Evolutionary conservation across 2,113 vertebrate species (phyloP).

Genomic region (Scomber colias): DNA sequence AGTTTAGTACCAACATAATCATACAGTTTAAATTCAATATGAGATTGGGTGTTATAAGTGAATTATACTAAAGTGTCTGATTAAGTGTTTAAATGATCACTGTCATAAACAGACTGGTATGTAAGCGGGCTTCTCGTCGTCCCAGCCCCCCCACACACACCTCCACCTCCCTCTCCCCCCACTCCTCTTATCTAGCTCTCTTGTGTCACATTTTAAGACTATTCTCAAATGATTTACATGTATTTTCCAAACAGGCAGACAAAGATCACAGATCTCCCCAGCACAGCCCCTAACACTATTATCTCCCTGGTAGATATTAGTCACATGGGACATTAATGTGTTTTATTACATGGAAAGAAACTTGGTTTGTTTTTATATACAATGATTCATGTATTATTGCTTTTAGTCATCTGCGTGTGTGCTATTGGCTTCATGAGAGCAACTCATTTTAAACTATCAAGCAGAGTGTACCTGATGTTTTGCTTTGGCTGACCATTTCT

Average conservation of each 20-base stretch:
- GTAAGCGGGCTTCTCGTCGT: slow-evolving; percentile 52
- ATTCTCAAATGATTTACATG: slow-evolving; percentile 76
- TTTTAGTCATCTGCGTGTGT: slow-evolving; percentile 57
- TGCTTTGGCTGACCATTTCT: slow-evolving; percentile 5
- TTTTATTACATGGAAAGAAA: slow-evolving; percentile 69
- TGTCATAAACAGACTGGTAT: slow-evolving; percentile 65
- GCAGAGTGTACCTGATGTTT: slow-evolving; percentile 33
- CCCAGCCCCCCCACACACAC: slow-evolving; percentile 2
- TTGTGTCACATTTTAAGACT: slow-evolving; percentile 72
- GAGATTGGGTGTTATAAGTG: neutral
- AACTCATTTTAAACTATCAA: slow-evolving; percentile 26
- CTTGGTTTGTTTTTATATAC: slow-evolving; percentile 54
- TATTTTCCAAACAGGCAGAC: slow-evolving; percentile 69
- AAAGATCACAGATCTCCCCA: slow-evolving; percentile 67
- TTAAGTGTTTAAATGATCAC: slow-evolving; percentile 60
- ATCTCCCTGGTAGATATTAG: slow-evolving; percentile 71
- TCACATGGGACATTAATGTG: slow-evolving; percentile 73
- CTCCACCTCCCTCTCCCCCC: neutral
- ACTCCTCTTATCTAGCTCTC: slow-evolving; percentile 57
- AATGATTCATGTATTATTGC: slow-evolving; percentile 70
- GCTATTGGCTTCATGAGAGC: slow-evolving; percentile 34
- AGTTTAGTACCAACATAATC: neutral
- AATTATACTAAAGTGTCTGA: slow-evolving; percentile 18
- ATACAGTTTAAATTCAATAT: neutral
- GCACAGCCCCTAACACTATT: slow-evolving; percentile 54